Evolutionary conservation across 1,140 invertebrate genomes (phyloP).

Genomic region (Acromyrmex heyeri): DNA sequence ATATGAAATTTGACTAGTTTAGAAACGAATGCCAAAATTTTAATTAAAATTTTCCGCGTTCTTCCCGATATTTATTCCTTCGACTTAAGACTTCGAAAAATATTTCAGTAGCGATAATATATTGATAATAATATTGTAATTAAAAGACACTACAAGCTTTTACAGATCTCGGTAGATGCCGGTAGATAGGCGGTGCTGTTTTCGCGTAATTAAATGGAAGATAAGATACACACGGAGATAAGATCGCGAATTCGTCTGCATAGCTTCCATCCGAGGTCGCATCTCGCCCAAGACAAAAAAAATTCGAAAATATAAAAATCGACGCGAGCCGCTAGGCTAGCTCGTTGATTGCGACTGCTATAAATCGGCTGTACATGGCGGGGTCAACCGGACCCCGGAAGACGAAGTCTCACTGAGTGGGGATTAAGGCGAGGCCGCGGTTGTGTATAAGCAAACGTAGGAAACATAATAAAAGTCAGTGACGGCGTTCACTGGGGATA

Average conservation of each 20-base stretch:
- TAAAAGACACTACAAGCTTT: background rate
- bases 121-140: background rate
- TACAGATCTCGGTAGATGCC: background rate
- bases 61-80: background rate
- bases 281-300: background rate
- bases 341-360: constrained; percentile 49
- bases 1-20: background rate
- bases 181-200: background rate
- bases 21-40: background rate
- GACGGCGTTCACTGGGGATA: constrained; percentile 34
- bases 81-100: background rate
- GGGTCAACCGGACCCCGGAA: constrained; percentile 71
- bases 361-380: constrained; percentile 67
- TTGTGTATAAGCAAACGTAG: constrained; percentile 53
- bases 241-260: constrained; percentile 35
- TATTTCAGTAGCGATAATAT: background rate
- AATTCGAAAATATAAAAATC: constrained; percentile 27
- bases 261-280: background rate
- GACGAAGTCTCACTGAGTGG: constrained; percentile 43
- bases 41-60: background rate
- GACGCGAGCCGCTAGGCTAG: constrained; percentile 12
- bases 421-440: constrained; percentile 73
- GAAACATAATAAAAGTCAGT: constrained; percentile 71
- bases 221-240: constrained; percentile 43
- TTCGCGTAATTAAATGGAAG: constrained; percentile 35